phyloP scores from a whole-genome alignment of 2,113 vertebrate genomes.

The Helogale parvula region DNA sequence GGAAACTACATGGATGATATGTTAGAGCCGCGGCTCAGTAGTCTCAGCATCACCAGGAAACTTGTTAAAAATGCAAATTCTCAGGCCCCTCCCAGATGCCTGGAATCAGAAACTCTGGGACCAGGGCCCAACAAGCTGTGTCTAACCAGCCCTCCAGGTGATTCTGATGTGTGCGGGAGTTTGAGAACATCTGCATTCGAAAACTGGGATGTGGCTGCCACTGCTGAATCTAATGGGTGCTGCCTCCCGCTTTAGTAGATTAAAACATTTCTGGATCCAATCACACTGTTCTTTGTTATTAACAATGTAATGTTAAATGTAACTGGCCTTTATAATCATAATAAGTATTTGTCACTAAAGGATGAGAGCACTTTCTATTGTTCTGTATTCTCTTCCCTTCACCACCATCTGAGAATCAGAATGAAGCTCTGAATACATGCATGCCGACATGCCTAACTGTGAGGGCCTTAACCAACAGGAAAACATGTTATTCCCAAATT shows the following conservation, averaged over 20 bases:
- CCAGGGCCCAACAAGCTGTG: neutral
- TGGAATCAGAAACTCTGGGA: conserved; percentile 15
- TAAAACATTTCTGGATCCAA: neutral
- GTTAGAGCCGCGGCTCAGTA: neutral
- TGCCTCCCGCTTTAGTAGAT: neutral
- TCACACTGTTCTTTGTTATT: neutral
- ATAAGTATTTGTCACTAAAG: neutral
- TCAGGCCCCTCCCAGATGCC: conserved; percentile 4
- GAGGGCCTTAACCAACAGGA: neutral
- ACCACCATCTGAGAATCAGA: neutral
- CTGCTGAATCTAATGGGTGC: neutral
- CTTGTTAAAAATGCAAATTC: conserved; percentile 57
- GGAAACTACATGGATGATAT: neutral
- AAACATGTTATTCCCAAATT: neutral
- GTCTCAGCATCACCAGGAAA: neutral
- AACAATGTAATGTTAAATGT: neutral
- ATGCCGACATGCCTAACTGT: neutral
- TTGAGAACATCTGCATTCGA: neutral
- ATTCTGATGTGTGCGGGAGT: neutral
- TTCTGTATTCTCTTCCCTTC: neutral
- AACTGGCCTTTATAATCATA: neutral
- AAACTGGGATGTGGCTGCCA: neutral
- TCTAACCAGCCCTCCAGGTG: neutral
- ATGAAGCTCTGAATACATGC: neutral
- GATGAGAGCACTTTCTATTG: neutral